Conservation (phyloP, 2,888 invertebrate species). For the Chrysolina oricalcia region DNA sequence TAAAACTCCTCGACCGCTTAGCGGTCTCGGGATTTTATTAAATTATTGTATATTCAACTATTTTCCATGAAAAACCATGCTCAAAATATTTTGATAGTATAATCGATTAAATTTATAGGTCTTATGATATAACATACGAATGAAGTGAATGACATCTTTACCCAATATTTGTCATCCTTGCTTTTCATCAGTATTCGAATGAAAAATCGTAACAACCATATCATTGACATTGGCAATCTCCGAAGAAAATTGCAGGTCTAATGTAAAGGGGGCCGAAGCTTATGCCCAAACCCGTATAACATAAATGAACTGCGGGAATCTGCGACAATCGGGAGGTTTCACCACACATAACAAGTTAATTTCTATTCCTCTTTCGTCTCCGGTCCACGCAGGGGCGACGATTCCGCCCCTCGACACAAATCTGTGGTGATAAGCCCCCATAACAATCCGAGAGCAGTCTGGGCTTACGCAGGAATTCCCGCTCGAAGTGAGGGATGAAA, state of each 20-base stretch:
- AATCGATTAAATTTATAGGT: no score
- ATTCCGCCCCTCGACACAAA: constrained; percentile 32
- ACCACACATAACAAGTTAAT: constrained; percentile 67
- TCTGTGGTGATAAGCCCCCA: constrained; percentile 61
- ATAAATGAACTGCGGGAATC: constrained; percentile 62
- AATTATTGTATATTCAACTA: no score
- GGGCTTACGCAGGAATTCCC: constrained; percentile 18
- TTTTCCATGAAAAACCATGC: no score
- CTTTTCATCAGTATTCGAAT: background rate
- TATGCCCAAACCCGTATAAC: background rate
- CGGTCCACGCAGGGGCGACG: constrained; percentile 48
- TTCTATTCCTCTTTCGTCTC: constrained; percentile 64
- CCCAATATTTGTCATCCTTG: no score
- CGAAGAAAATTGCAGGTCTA: background rate
- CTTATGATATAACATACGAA: no score
- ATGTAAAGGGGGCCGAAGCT: background rate
- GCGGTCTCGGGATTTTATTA: no score
- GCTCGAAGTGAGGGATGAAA: constrained; percentile 24
- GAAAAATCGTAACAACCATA: background rate
- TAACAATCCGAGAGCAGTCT: constrained; percentile 48
- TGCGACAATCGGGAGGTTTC: constrained; percentile 66
- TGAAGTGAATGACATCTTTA: no score
- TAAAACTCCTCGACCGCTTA: no score
- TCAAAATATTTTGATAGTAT: no score
- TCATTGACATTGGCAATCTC: background rate